These are phyloP conservation scores for Polypedilum vanderplanki DNA, from an alignment of 1,140 invertebrate genomes.

Conservation along the genomic window DNA sequence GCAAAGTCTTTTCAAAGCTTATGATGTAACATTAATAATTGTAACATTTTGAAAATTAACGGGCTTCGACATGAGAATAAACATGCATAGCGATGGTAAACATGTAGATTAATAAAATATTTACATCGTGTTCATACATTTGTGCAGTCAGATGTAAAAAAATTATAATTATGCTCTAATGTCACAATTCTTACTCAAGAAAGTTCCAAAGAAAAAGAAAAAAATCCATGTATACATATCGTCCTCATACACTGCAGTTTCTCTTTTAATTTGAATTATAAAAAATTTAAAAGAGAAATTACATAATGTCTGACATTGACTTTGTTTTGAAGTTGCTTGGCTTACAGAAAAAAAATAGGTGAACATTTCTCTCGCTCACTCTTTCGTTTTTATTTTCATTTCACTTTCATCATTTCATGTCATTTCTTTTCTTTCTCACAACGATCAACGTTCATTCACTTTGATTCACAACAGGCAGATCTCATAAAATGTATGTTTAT, in stretches of 20 bases:
- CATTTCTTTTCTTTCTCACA: background rate
- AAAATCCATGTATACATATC: too few species aligned
- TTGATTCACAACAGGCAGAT: background rate
- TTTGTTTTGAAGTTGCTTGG: background rate
- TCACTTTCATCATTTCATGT: slow-evolving; percentile 10
- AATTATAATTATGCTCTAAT: background rate
- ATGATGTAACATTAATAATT: slow-evolving; percentile 15
- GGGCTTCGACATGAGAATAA: slow-evolving; percentile 10
- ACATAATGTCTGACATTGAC: background rate
- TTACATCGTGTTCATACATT: slow-evolving; percentile 15
- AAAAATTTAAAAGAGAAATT: background rate
- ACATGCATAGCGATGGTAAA: background rate
- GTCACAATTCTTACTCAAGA: background rate
- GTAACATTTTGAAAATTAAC: slow-evolving; percentile 14
- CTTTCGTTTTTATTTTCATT: background rate
- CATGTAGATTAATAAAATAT: slow-evolving; percentile 14
- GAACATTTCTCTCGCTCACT: slow-evolving; percentile 7
- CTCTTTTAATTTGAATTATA: background rate
- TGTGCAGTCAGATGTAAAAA: background rate
- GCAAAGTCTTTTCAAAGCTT: background rate
- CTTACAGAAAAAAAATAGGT: background rate
- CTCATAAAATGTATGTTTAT: too few species aligned
- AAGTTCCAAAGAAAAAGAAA: background rate
- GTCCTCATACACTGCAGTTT: too few species aligned
- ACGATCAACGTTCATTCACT: background rate